Evolutionary conservation across 2,113 vertebrate species (phyloP).

Genomic region (Tetraodon nigroviridis): DNA sequence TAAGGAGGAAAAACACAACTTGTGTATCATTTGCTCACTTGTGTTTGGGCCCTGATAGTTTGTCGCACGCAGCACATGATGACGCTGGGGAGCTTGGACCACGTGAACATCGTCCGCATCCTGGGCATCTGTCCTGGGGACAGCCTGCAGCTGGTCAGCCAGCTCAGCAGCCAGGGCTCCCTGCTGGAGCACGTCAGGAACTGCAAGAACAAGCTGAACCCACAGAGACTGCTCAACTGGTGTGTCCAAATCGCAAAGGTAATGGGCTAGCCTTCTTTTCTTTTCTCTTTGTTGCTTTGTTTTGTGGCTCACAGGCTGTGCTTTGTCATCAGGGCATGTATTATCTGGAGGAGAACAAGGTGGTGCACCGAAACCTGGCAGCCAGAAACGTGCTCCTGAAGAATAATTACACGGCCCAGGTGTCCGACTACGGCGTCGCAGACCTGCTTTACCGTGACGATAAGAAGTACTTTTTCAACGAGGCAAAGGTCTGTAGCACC

Average conservation of each 20-base stretch:
- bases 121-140: slow-evolving; percentile 86
- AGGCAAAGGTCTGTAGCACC: slow-evolving; percentile 77
- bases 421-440: slow-evolving; percentile 89
- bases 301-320: not conserved
- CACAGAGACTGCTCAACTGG: slow-evolving; percentile 94
- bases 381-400: slow-evolving; percentile 79
- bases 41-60: not conserved
- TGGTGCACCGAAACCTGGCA: slow-evolving; percentile 91
- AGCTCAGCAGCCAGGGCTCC: slow-evolving; percentile 83
- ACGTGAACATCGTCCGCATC: slow-evolving; percentile 82
- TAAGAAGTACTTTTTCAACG: slow-evolving; percentile 87
- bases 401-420: slow-evolving; percentile 85
- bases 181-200: slow-evolving; percentile 84
- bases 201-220: slow-evolving; percentile 73
- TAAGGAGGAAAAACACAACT: slow-evolving; percentile 58
- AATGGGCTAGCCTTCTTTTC: slow-evolving; percentile 12
- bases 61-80: slow-evolving; percentile 80
- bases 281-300: too few relatives aligned
- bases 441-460: slow-evolving; percentile 89
- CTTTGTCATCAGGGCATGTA: slow-evolving; percentile 83
- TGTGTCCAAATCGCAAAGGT: slow-evolving; percentile 96
- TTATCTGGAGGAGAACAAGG: slow-evolving; percentile 89
- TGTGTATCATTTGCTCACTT: not conserved
- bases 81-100: slow-evolving; percentile 85
- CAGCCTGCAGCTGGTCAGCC: slow-evolving; percentile 85